Base-by-base conservation (phyloP, 2,113 vertebrate species). In the Neogobius melanostomus region DNA sequence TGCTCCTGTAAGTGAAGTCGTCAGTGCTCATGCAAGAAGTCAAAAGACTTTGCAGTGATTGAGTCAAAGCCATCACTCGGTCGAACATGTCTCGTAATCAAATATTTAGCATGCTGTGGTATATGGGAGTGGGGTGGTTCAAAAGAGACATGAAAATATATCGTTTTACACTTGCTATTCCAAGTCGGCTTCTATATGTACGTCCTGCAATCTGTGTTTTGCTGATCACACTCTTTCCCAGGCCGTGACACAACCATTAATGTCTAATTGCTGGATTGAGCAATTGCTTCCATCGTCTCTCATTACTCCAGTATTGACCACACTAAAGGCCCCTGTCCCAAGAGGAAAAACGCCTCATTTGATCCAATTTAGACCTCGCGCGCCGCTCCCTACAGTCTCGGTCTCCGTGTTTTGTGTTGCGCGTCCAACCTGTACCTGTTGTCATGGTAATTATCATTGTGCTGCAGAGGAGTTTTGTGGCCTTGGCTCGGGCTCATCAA, bases 361-460 rank as follows among this genome's bases (percentile, higher is more conserved):
- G 66, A 82, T 72, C 54, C 54, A 79, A 80, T 75, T 60, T 44
- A 51, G 60, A 53, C n/a, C 73, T 66, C 50, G 50, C 64, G 56
- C 66, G 36, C 1, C 57, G 45, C 77, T 76, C 75, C 21, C 61
- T 44, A 42, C 21, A 36, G 28, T 36, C 56, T 59, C 56, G 10
- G 62, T 69, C 69, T 61, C 16, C 51, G 42, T 49, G 6, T 47
- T 63, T 52, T 81, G 50, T 45, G 61, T 53, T 62, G 10, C 63
- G 59, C 12, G 36, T 44, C 43, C 43, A 71, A 71, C 68, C 70
- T 44, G 14, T 68, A 69, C 79, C 47, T 68, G 88, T 91, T 90
- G 88, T 85, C 88, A 88, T 92, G 89, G 88, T 80, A 79, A 90
- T 89, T 86, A 87, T 87, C 76, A 64, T 11, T 64, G 73, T 57